Evolutionary conservation across 2,113 vertebrate species (phyloP), one percentile per base, ranked within the genome.

Genomic region (Phrynosoma platyrhinos): DNA sequence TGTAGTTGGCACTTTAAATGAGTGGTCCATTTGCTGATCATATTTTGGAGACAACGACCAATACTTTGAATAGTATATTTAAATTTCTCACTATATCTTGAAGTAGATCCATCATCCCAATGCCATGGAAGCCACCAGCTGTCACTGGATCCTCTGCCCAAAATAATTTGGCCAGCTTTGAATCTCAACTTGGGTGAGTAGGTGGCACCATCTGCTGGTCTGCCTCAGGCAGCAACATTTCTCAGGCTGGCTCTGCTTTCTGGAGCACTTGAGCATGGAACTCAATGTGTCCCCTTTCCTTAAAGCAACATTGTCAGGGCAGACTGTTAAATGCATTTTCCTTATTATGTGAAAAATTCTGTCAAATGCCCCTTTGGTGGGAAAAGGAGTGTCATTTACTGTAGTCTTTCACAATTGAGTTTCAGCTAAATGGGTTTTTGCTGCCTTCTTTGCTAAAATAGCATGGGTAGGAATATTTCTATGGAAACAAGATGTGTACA

Each of bases 361-460:
- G 74, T 79, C 62, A 84, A 42, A 2, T 66, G 3, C 74, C 66
- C 40, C 5, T 87, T 1, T 79, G 83, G 81, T 84, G 62, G 66
- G 53, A 90, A 90, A 64, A 75, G 0, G 1, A 82, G 76, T 64
- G 87, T 12, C 2, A 30, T 58, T 77, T 75, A 85, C 68, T 69
- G 4, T 5, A 72, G 2, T 82, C 27, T 85, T 91, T 72, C 89
- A 92, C 91, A 76, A 75, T 1, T 5, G 64, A 86, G 3, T 58
- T 72, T 79, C 36, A 89, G 23, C 64, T 55, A 88, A 92, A 80
- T n/a, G 21, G 79, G 72, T 7, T 21, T 89, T 91, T 89, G 18
- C 9, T 76, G 52, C 5, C 6, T 91, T 82, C 36, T 5, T 47
- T 36, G 12, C 86, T 87, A 88, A 87, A 93, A 90, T 86, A 55